Conservation (phyloP, 2,113 vertebrate genomes). For the Henicopernis longicauda region DNA sequence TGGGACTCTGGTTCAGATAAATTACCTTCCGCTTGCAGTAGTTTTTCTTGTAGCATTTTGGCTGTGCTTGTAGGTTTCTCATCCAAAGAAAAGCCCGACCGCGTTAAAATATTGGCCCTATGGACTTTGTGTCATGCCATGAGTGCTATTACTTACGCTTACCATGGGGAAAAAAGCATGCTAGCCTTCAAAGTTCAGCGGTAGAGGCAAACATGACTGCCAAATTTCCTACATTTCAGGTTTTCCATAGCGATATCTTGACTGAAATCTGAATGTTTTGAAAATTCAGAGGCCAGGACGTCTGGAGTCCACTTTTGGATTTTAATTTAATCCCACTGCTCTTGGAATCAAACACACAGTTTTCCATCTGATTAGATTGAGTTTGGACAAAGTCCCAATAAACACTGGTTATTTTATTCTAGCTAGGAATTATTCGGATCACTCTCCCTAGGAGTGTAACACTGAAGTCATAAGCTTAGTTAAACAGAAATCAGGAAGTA, state of each 20-base stretch:
- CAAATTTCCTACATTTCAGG: background rate
- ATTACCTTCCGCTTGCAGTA: background rate
- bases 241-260: background rate
- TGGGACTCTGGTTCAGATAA: background rate
- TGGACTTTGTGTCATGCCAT: background rate
- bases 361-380: background rate
- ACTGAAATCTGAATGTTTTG: background rate
- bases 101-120: background rate
- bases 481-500: background rate
- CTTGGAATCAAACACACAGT: background rate
- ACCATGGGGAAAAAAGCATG: background rate
- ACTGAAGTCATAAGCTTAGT: background rate
- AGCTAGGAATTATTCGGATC: background rate
- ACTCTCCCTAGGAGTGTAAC: background rate
- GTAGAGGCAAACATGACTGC: background rate
- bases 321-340: background rate
- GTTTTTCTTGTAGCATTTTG: slow-evolving; percentile 17
- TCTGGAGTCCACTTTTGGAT: background rate
- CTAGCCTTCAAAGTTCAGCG: background rate
- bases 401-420: background rate
- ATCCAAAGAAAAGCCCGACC: slow-evolving; percentile 12
- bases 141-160: background rate
- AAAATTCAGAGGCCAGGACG: background rate
- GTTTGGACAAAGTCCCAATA: background rate
- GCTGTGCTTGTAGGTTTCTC: background rate